Evolutionary conservation across 2,888 invertebrate genomes (phyloP), one percentile per base, ranked within the genome.

Genomic region (Drosophila fungiperda): DNA sequence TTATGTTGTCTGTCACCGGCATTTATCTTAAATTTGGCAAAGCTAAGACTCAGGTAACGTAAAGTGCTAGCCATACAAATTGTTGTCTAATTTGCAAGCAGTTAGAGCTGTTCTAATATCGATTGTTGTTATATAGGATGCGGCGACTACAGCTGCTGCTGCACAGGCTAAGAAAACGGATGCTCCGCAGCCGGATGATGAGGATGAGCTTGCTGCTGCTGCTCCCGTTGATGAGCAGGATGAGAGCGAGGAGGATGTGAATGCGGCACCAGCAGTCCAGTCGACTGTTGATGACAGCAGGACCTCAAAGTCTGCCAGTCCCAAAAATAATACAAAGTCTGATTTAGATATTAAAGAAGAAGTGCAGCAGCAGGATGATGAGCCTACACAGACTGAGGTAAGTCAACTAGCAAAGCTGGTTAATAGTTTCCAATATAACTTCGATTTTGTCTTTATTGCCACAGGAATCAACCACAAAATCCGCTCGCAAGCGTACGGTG

Each of bases 1-100:
- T 98, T 90, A 96, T 97, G 62, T 94, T 97, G 89, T 58, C 94
- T 97, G 88, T 97, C 59, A 97, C 93, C 95, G 96, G 60, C 62
- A 38, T 87, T 54, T 85, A 88, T 68, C 76, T 38, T 86, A 85
- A 52, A 73, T 85, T 85, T 82, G 87, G 82, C 69, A 80, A 73
- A 61, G 68, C 82, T 67, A 87, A 79, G 55, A 93, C 90, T 65
- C 93, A 94, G 94, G 95, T 95, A 94, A 94, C 45, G 50, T 65
- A 40, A 29, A 15, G 9, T 7, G 73, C 82, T 73, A 70, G 70
- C 38, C 42, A 68, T 65, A 60, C 40, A 62, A 49, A 26, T 23
- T 33, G 7, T 20, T 53, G 8, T 26, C 26, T 3, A 17, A 7
- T 8, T 20, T 26, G 15, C 0, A 36, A 26, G 1, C 1, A 32